A percentile compares a stretch with the other conserved stretches of the same genome.
phyloP scores from a whole-genome alignment of 2,888 invertebrate species.

The Entomobrya multifasciata region DNA sequence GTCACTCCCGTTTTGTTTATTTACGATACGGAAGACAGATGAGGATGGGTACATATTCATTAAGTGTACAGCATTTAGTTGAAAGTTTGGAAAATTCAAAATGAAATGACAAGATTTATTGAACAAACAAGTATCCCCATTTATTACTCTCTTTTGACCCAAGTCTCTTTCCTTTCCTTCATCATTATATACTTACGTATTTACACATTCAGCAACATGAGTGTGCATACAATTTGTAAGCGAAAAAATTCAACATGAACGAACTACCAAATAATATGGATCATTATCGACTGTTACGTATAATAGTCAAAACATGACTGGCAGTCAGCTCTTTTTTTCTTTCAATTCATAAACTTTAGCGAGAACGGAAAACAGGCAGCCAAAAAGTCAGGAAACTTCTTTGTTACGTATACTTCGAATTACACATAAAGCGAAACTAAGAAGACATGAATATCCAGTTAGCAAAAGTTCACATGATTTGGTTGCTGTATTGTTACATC shows the following conservation, averaged over 20 bases:
- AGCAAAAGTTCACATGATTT: constrained; percentile 29
- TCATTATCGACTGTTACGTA: constrained; percentile 69
- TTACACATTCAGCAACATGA: not conserved
- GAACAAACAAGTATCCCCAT: constrained; percentile 58
- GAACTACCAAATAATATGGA: constrained; percentile 53
- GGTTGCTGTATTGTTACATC: not conserved
- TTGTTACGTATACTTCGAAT: constrained; percentile 36
- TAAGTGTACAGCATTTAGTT: constrained; percentile 17
- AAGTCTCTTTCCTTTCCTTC: not conserved
- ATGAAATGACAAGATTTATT: constrained; percentile 76
- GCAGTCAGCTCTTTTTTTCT: constrained; percentile 64
- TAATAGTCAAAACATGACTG: constrained; percentile 71
- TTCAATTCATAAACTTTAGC: constrained; percentile 31
- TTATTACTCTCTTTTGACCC: not conserved
- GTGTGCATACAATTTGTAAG: not conserved
- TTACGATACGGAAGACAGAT: not conserved
- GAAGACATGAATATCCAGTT: not conserved
- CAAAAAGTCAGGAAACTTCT: constrained; percentile 33
- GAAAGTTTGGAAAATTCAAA: constrained; percentile 21
- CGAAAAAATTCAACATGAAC: constrained; percentile 22
- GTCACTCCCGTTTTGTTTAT: constrained; percentile 74
- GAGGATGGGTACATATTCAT: not conserved
- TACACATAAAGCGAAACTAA: not conserved
- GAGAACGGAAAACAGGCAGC: constrained; percentile 15
- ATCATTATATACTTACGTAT: not conserved